Conservation (phyloP, 2,113 vertebrate genomes). For the Rhineura floridana region DNA sequence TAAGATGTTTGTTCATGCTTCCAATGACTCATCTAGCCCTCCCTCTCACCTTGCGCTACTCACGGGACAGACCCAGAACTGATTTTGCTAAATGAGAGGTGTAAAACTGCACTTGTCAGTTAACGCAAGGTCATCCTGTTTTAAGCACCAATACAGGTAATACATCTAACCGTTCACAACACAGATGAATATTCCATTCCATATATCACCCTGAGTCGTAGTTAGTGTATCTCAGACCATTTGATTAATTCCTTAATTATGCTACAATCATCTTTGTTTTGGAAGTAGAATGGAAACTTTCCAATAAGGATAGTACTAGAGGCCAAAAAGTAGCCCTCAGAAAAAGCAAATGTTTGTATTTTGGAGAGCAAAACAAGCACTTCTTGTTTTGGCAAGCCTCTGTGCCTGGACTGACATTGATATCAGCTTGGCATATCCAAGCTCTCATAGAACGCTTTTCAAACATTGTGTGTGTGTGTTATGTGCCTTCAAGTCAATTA, state of each 20-base stretch:
- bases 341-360: neutral
- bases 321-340: neutral
- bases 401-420: neutral
- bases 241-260: neutral
- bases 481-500: too few relatives aligned
- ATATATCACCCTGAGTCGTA: neutral
- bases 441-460: neutral
- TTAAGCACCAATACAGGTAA: neutral
- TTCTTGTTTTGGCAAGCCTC: neutral
- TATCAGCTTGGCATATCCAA: neutral
- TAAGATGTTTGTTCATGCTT: neutral
- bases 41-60: neutral
- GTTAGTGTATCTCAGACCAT: neutral
- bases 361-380: neutral
- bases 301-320: neutral
- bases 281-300: neutral
- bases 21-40: neutral
- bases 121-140: neutral
- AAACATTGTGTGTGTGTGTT: too few relatives aligned
- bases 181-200: neutral
- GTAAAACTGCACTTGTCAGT: neutral
- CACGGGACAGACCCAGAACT: too few relatives aligned
- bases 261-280: neutral
- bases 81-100: neutral
- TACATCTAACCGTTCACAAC: neutral